A percentile compares a stretch with the other conserved stretches of the same genome.
phyloP scores from a whole-genome alignment of 2,888 invertebrate genomes.

The Drosophila siamana region DNA sequence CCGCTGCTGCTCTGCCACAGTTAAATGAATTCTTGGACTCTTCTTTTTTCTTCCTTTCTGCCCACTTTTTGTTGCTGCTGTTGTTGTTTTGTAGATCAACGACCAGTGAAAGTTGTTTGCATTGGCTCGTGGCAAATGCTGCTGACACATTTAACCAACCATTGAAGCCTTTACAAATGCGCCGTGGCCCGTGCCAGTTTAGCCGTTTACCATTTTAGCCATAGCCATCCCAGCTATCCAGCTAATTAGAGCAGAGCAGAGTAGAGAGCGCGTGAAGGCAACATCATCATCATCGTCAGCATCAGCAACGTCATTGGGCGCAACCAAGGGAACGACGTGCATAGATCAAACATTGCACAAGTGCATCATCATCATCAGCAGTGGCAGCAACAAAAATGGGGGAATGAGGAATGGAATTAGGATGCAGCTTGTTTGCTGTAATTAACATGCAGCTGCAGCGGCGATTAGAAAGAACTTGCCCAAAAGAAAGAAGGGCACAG shows the following conservation, averaged over 20 bases:
- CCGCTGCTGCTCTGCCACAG: neutral
- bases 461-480: slow-evolving; percentile 68
- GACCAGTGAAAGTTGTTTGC: slow-evolving; percentile 80
- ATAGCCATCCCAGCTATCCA: slow-evolving; percentile 27
- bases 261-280: slow-evolving; percentile 6
- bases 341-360: slow-evolving; percentile 75
- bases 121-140: slow-evolving; percentile 44
- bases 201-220: slow-evolving; percentile 22
- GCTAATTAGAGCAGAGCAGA: slow-evolving; percentile 68
- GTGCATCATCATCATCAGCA: slow-evolving; percentile 51
- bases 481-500: slow-evolving; percentile 38
- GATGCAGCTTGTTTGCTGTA: slow-evolving; percentile 75
- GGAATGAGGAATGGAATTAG: slow-evolving; percentile 39
- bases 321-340: slow-evolving; percentile 53
- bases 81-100: slow-evolving; percentile 51
- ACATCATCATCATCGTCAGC: neutral
- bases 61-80: neutral
- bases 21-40: slow-evolving; percentile 24
- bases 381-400: slow-evolving; percentile 6
- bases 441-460: slow-evolving; percentile 69
- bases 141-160: slow-evolving; percentile 75
- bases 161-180: slow-evolving; percentile 66
- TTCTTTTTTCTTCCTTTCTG: neutral
- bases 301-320: slow-evolving; percentile 34
- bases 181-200: slow-evolving; percentile 47